A percentile compares a stretch with the other conserved stretches of the same genome.
phyloP scores from a whole-genome alignment of 2,113 vertebrate species.

The Epinephelus moara region DNA sequence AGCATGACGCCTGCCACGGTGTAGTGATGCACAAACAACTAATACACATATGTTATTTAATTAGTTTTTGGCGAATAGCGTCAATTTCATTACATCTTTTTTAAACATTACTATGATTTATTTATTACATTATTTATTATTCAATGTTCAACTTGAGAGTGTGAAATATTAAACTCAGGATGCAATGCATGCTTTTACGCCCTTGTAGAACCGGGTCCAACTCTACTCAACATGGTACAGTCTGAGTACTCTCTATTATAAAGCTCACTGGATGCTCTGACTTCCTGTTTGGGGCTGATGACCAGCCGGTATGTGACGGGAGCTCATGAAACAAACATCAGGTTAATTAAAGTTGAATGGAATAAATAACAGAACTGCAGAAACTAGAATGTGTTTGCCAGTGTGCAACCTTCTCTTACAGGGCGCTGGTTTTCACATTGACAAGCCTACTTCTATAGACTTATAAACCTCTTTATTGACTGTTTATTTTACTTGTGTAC shows the following conservation, averaged over 20 bases:
- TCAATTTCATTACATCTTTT: too few relatives aligned
- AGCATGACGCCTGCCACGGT: too few relatives aligned
- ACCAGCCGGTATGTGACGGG: not conserved
- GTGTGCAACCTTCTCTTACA: not conserved
- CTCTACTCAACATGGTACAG: not conserved
- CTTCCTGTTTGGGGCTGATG: not conserved
- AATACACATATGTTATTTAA: too few relatives aligned
- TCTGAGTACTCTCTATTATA: not conserved
- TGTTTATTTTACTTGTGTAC: not conserved
- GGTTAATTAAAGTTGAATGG: not conserved
- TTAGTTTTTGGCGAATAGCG: too few relatives aligned
- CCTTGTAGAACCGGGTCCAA: too few relatives aligned
- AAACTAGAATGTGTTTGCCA: too few relatives aligned
- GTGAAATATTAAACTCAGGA: too few relatives aligned
- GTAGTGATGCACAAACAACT: too few relatives aligned
- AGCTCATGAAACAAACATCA: not conserved
- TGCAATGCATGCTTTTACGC: too few relatives aligned
- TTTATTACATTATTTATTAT: too few relatives aligned
- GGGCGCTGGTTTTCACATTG: not conserved
- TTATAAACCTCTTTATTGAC: slow-evolving; percentile 8
- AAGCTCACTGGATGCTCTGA: not conserved
- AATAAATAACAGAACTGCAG: not conserved
- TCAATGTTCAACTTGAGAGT: too few relatives aligned
- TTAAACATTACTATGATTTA: too few relatives aligned
- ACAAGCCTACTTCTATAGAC: not conserved